phyloP scores from a whole-genome alignment of 2,797 vertebrate genomes.

The Agapornis canus region DNA sequence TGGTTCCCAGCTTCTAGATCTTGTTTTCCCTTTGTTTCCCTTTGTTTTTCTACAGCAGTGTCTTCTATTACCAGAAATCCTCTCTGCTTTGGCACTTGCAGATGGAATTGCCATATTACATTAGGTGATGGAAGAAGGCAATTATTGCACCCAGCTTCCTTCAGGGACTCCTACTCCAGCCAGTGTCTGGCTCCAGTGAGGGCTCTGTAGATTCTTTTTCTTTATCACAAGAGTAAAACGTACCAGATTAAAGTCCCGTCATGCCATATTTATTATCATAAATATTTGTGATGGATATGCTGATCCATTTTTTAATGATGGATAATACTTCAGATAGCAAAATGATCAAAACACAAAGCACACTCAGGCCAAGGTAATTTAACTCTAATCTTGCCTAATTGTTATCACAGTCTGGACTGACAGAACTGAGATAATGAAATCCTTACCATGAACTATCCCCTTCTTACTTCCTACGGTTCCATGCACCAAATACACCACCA shows the following conservation, averaged over 20 bases:
- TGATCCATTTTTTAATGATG: neutral
- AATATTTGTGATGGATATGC: conserved; percentile 5
- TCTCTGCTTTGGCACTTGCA: neutral
- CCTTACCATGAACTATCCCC: neutral
- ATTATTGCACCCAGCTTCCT: neutral
- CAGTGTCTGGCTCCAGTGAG: neutral
- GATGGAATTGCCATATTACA: neutral
- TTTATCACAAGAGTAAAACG: neutral
- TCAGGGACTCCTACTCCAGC: neutral
- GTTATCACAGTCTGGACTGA: neutral
- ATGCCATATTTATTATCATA: neutral
- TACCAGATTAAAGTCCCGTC: neutral
- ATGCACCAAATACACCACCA: neutral
- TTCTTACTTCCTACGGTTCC: neutral
- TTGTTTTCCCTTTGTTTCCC: neutral
- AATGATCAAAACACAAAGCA: conserved; percentile 3
- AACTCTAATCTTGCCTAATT: conserved; percentile 33
- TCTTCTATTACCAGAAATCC: neutral
- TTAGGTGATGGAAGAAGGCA: neutral
- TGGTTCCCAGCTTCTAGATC: neutral
- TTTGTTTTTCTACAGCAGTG: neutral
- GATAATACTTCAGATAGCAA: neutral
- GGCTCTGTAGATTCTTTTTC: neutral
- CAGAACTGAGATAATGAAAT: conserved; percentile 23
- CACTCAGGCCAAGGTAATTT: conserved; percentile 13